phyloP scores from a whole-genome alignment of 2,797 vertebrate species.

The Syndactyla subalaris region DNA sequence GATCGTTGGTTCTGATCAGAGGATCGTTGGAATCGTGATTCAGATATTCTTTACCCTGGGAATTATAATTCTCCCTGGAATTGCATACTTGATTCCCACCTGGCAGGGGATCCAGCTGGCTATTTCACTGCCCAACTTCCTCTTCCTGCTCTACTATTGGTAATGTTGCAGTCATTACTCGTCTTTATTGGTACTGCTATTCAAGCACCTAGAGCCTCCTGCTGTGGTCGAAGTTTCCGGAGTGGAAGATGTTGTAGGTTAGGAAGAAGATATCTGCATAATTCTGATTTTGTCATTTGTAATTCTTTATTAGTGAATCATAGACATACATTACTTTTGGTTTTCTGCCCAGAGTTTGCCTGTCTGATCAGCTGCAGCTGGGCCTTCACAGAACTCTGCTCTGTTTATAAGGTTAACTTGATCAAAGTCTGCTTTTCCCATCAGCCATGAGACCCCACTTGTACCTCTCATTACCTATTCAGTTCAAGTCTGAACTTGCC shows the following conservation, averaged over 20 bases:
- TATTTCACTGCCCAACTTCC: slow-evolving; percentile 87
- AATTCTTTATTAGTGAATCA: background rate
- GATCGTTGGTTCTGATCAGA: slow-evolving; percentile 90
- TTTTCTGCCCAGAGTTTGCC: background rate
- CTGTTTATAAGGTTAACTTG: background rate
- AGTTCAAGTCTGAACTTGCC: background rate
- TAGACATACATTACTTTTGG: background rate
- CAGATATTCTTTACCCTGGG: slow-evolving; percentile 95
- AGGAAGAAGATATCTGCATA: background rate
- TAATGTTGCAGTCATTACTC: slow-evolving; percentile 68
- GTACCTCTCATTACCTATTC: background rate
- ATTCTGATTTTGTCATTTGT: background rate
- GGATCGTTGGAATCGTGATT: slow-evolving; percentile 89
- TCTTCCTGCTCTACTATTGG: slow-evolving; percentile 94
- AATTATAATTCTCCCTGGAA: slow-evolving; percentile 89
- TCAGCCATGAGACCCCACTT: background rate
- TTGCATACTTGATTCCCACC: slow-evolving; percentile 88
- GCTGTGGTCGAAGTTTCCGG: background rate
- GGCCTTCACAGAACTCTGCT: background rate
- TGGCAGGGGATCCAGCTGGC: slow-evolving; percentile 94
- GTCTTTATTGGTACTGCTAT: background rate
- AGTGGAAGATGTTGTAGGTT: background rate
- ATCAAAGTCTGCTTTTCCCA: background rate
- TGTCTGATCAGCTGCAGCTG: background rate
- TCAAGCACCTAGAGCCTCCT: background rate